Percentiles rank a stretch among this genome's conserved stretches.
phyloP scores from a whole-genome alignment of 2,797 vertebrate genomes.

The Cuculus canorus region DNA sequence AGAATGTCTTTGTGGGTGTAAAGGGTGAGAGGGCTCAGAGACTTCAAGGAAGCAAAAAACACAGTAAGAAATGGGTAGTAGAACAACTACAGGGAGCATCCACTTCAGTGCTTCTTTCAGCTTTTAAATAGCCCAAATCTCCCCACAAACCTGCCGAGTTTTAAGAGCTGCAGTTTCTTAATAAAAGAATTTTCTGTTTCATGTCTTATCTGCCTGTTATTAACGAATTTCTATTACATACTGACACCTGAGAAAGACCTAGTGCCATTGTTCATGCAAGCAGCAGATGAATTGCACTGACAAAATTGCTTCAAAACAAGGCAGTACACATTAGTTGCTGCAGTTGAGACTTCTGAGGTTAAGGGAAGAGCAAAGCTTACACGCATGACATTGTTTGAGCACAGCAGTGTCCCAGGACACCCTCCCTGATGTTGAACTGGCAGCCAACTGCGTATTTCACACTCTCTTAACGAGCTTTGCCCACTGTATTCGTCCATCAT shows the following conservation, averaged over 20 bases:
- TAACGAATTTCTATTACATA: not conserved
- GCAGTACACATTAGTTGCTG: not conserved
- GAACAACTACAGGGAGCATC: not conserved
- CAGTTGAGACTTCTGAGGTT: not conserved
- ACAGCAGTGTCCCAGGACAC: not conserved
- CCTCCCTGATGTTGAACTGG: not conserved
- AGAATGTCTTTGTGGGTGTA: not conserved
- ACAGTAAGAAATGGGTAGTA: not conserved
- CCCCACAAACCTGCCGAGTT: not conserved
- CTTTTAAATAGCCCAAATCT: not conserved
- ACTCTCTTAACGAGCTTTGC: not conserved
- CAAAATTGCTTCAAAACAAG: not conserved
- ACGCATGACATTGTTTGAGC: not conserved
- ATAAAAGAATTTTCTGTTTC: not conserved
- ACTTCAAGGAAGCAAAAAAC: not conserved
- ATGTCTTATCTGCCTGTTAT: not conserved
- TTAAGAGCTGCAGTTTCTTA: not conserved
- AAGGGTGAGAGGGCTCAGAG: not conserved
- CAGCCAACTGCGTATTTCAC: not conserved
- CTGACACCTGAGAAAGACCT: not conserved
- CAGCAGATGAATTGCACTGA: not conserved
- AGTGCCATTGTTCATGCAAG: fast-evolving
- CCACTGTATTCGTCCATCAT: fast-evolving
- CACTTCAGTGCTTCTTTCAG: not conserved
- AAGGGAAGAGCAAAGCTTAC: not conserved